These are phyloP conservation scores for Myrmecophaga tridactyla DNA, from an alignment of 2,113 vertebrate species.

Conservation along the genomic window DNA sequence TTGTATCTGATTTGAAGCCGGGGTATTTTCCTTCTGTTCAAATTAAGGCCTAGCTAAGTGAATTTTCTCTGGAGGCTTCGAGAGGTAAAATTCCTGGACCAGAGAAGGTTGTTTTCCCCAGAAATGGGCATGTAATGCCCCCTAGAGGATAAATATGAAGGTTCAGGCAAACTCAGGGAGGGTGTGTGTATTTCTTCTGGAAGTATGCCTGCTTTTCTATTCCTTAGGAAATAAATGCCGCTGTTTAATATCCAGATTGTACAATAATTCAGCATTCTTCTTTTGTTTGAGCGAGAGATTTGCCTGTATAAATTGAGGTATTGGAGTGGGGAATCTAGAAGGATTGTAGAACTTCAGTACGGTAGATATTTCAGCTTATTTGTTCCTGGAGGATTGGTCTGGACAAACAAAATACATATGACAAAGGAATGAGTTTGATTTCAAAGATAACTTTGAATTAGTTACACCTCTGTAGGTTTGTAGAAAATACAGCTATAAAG, in stretches of 20 bases:
- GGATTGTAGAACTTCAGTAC: not conserved
- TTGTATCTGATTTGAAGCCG: slow-evolving; percentile 16
- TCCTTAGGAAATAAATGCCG: not conserved
- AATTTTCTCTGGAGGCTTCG: slow-evolving; percentile 24
- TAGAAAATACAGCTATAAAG: slow-evolving; percentile 27
- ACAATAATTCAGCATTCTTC: not conserved
- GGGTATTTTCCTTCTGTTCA: not conserved
- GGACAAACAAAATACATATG: not conserved
- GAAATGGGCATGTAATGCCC: not conserved
- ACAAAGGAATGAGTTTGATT: slow-evolving; percentile 15
- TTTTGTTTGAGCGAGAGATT: not conserved
- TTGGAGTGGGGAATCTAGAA: not conserved
- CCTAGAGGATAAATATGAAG: slow-evolving; percentile 14
- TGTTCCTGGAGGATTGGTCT: not conserved
- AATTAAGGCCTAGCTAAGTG: slow-evolving; percentile 45
- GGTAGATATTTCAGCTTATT: not conserved
- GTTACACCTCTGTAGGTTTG: slow-evolving; percentile 34
- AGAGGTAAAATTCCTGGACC: not conserved
- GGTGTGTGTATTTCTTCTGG: not conserved
- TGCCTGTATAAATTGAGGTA: not conserved
- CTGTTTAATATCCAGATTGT: not conserved
- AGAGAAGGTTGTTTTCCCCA: not conserved
- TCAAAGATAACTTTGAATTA: slow-evolving; percentile 35
- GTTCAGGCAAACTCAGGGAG: not conserved
- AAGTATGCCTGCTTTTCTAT: not conserved